A percentile compares a stretch with the other conserved stretches of the same genome.
These are phyloP conservation scores for Entelurus aequoreus DNA, from an alignment of 2,113 vertebrate genomes.

Conservation along the genomic window DNA sequence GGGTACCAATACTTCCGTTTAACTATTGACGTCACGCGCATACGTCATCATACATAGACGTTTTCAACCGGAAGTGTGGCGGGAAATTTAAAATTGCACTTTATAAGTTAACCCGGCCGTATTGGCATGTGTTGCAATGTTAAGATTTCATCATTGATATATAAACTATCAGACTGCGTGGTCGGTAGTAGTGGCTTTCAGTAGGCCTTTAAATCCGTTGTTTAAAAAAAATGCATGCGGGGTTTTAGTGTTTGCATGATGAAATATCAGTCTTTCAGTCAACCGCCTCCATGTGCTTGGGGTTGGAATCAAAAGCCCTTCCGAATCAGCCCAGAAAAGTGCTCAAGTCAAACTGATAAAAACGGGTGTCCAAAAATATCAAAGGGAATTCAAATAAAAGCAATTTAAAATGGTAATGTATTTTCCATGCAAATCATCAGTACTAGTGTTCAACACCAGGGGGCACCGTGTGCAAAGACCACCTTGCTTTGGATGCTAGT, in stretches of 20 bases:
- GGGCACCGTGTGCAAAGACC: constrained; percentile 37
- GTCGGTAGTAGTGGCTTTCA: too few species aligned
- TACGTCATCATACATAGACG: too few species aligned
- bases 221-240: neutral
- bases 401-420: constrained; percentile 18
- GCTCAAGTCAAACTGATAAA: constrained; percentile 53
- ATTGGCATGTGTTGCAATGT: too few species aligned
- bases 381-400: constrained; percentile 11
- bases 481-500: constrained; percentile 13
- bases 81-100: too few species aligned
- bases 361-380: constrained; percentile 25
- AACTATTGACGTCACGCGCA: too few species aligned
- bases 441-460: constrained; percentile 39
- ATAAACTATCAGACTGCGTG: too few species aligned
- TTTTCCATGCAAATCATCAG: constrained; percentile 24
- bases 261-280: constrained; percentile 21
- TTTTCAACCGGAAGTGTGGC: too few species aligned
- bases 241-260: constrained; percentile 24
- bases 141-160: too few species aligned
- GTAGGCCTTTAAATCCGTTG: neutral
- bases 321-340: constrained; percentile 52
- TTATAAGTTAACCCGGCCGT: too few species aligned
- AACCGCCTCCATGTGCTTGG: constrained; percentile 26
- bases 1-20: too few species aligned
- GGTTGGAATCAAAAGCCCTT: constrained; percentile 51